Conservation (phyloP, 2,113 vertebrate species). For the Motacilla alba region DNA sequence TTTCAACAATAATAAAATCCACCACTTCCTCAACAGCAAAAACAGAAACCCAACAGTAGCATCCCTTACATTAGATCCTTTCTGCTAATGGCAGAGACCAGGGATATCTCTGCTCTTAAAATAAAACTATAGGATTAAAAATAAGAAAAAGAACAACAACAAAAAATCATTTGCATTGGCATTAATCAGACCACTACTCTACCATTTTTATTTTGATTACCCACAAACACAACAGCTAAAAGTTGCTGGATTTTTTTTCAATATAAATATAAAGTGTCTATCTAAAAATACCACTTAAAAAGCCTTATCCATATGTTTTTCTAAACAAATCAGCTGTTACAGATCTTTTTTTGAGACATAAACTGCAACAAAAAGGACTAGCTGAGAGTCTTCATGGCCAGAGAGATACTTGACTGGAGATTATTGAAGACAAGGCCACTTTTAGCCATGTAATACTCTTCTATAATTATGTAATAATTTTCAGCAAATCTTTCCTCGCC, state of each 20-base stretch:
- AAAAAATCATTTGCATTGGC: background rate
- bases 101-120: background rate
- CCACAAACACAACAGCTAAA: background rate
- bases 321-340: background rate
- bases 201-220: background rate
- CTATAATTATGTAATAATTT: constrained; percentile 35
- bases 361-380: background rate
- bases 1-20: background rate
- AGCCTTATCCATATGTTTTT: background rate
- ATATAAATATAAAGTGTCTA: background rate
- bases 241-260: background rate
- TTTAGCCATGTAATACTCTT: background rate
- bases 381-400: background rate
- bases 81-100: background rate
- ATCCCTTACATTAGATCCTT: background rate
- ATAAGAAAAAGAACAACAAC: background rate
- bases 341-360: background rate
- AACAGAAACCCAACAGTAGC: background rate
- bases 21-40: background rate
- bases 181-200: background rate
- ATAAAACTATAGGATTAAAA: background rate
- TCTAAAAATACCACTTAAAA: background rate
- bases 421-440: background rate
- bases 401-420: background rate
- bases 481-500: background rate